Evolutionary conservation across 2,888 invertebrate genomes (phyloP), one percentile per base, ranked within the genome.

Genomic region (Drosophila subquinaria): DNA sequence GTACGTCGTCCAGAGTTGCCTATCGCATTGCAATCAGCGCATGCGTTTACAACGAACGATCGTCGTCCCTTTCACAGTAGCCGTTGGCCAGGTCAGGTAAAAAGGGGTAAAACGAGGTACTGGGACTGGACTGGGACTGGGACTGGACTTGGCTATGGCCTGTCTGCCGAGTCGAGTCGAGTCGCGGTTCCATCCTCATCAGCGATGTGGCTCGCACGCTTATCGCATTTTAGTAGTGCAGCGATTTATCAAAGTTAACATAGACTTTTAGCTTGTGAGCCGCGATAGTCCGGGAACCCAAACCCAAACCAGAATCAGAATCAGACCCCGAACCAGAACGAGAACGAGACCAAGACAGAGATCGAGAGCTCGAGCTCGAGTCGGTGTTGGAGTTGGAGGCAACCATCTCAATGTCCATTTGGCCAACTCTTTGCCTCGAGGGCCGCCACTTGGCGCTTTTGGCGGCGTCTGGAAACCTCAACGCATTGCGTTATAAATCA

Each of bases 221-320:
- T 88, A 88, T 88, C 88, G 90, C 91, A 90, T 88, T 91, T 91
- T 89, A 90, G 87, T 89, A 88, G 91, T 89, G 91, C 91, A 91
- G 84, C 91, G 91, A 91, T 91, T 91, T 91, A 91, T 91, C 91
- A 91, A 91, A 91, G 90, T 90, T 91, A 91, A 91, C 91, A 91
- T 91, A 90, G 91, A 91, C 91, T 91, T 91, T 90, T 90, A 85
- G 88, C 84, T 87, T 79, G 87, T 68, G 63, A 82, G 73, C 75
- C 73, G 74, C 69, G 84, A 83, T 81, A 82, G 76, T 79, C 64
- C 52, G 65, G 61, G 67, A 35, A 62, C 15, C 40, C 17, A 17
- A 56, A 60, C 15, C 42, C 51, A 42, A 59, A 45, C 20, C 15
- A 40, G 48, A 42, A 52, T 20, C 30, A 15, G 50, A 56, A 47